Evolutionary conservation across 2,797 vertebrate genomes (phyloP).

Genomic region (Enoplosus armatus): DNA sequence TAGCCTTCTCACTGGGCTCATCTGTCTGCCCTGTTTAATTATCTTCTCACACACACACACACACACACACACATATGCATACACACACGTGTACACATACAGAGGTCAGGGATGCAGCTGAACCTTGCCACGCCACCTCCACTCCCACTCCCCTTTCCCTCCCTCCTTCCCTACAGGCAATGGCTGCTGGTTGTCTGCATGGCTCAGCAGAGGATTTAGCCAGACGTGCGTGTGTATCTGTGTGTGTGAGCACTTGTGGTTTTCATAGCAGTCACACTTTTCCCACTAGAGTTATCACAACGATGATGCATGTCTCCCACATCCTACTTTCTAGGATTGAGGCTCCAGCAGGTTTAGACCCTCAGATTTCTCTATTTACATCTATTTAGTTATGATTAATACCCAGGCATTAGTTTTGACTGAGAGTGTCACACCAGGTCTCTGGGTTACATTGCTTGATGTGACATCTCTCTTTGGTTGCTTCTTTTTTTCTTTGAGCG

Average conservation of each 20-base stretch:
- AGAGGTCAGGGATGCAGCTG: conserved; percentile 71
- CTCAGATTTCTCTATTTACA: not conserved
- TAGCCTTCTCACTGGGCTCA: conserved; percentile 64
- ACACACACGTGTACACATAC: conserved; percentile 19
- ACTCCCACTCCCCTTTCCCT: not conserved
- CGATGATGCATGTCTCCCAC: not conserved
- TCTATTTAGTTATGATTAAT: not conserved
- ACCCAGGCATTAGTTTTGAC: not conserved
- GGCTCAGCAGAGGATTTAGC: conserved; percentile 54
- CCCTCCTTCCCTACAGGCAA: conserved; percentile 25
- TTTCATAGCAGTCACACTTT: conserved; percentile 42
- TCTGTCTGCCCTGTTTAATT: conserved; percentile 78
- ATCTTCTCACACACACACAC: conserved; percentile 44
- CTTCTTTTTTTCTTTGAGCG: not conserved
- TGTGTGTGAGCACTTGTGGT: conserved; percentile 26
- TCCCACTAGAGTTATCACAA: conserved; percentile 20
- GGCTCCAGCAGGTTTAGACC: not conserved
- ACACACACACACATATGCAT: conserved; percentile 34
- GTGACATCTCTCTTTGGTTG: not conserved
- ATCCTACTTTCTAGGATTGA: conserved; percentile 11
- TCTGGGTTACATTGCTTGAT: not conserved
- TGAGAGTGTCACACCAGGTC: not conserved
- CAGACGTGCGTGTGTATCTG: conserved; percentile 3
- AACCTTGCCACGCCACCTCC: conserved; percentile 59
- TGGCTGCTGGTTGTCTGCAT: conserved; percentile 53